A percentile compares a stretch with the other conserved stretches of the same genome.
Conservation (phyloP, 2,113 vertebrate genomes). For the Siniperca chuatsi region DNA sequence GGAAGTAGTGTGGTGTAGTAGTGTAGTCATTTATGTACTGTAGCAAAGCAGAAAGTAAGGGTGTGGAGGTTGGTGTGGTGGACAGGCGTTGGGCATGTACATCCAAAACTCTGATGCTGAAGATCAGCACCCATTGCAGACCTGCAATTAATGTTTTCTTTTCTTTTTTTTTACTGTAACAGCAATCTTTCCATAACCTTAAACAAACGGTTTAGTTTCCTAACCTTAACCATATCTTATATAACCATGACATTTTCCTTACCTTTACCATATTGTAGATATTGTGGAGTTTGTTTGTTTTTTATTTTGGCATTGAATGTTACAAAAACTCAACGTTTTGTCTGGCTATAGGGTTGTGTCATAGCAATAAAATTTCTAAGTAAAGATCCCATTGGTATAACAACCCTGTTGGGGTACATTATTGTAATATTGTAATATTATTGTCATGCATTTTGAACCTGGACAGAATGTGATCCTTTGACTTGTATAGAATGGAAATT, state of each 20-base stretch:
- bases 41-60: too few species aligned
- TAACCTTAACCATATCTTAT: neutral
- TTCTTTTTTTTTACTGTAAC: neutral
- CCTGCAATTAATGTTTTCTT: too few species aligned
- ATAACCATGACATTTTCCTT: neutral
- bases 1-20: too few species aligned
- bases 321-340: neutral
- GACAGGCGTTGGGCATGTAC: too few species aligned
- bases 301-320: neutral
- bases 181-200: neutral
- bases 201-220: neutral
- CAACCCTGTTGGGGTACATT: neutral
- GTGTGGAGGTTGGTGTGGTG: too few species aligned
- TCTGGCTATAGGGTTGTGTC: neutral
- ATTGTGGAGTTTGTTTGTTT: too few species aligned
- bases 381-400: neutral
- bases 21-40: too few species aligned
- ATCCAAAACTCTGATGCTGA: too few species aligned
- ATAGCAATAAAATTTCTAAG: slow-evolving; percentile 1
- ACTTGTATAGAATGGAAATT: slow-evolving; percentile 32
- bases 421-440: neutral
- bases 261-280: too few species aligned
- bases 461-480: neutral
- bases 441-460: slow-evolving; percentile 10
- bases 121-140: too few species aligned